Evolutionary conservation across 2,888 invertebrate genomes (phyloP), one percentile per base, ranked within the genome.

Genomic region (Palloptera scutellata): DNA sequence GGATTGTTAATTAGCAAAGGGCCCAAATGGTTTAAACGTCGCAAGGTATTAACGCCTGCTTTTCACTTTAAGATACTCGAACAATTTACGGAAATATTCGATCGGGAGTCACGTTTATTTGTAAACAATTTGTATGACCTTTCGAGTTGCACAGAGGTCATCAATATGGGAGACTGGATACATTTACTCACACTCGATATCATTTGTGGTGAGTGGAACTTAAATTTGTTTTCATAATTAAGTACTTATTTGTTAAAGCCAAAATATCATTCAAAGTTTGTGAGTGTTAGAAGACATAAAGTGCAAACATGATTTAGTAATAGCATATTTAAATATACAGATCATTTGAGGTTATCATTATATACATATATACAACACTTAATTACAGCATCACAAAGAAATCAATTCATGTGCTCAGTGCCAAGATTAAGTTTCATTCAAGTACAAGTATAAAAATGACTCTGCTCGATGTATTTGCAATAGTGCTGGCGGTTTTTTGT

Each of bases 41-140:
- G 93, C 48, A 91, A 90, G 81, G 86, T 92, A 67, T 80, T 93
- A 66, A 92, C 92, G 0, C 91, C 92, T 0, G 89, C 92, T 0
- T 93, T 93, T 81, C 93, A 93, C 81, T 92, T 92, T 80, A 89
- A 89, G 74, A 91, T 92, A 67, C 82, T 93, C 43, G 89, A 91
- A 76, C 88, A 90, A 72, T 92, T 91, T 79, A 79, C 91, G 10
- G 88, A 88, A 1, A 87, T 90, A 0, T 92, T 92, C 78, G 88
- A 91, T 72, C 87, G 87, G 63, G 89, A 91, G 69, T 85, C 76
- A 87, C 40, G 83, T 82, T 57, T 84, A 87, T n/a, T 84, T 91
- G 69, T 81, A 86, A 10, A 64, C 11, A 45, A 70, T 8, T 15
- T 78, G 45, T 76, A 77, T 0, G 74, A 78, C 12, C 15, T 30